These are phyloP conservation scores for Hestina assimilis DNA, from an alignment of 1,140 invertebrate species.

Conservation along the genomic window DNA sequence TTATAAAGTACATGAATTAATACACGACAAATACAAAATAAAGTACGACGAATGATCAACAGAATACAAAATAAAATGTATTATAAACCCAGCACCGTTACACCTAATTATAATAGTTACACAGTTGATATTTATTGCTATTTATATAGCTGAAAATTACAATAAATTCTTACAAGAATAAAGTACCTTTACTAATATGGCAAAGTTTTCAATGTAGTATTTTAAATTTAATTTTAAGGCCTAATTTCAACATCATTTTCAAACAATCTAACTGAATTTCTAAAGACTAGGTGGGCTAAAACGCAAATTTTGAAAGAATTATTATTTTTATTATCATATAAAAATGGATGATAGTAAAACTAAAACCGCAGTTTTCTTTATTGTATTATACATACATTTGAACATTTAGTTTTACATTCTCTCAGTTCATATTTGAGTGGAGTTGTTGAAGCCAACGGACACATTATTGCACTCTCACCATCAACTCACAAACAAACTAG, in stretches of 20 bases:
- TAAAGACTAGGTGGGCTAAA: conserved; percentile 76
- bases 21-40: conserved; percentile 65
- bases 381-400: neutral
- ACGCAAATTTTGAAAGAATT: conserved; percentile 61
- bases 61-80: conserved; percentile 71
- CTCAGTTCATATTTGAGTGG: neutral
- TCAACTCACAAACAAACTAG: conserved; percentile 21
- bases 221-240: conserved; percentile 51
- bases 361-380: neutral
- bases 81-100: conserved; percentile 75
- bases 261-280: conserved; percentile 61
- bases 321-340: neutral
- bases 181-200: conserved; percentile 77
- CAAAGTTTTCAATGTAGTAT: conserved; percentile 78
- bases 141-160: conserved; percentile 66
- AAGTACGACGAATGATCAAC: conserved; percentile 69
- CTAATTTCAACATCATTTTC: conserved; percentile 61
- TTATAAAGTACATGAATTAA: conserved; percentile 59
- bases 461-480: conserved; percentile 29
- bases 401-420: conserved; percentile 3
- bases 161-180: conserved; percentile 73
- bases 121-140: conserved; percentile 60
- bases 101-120: conserved; percentile 73
- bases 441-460: conserved; percentile 1
- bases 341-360: neutral